Evolutionary conservation across 2,113 vertebrate species (phyloP).

Genomic region (Xiphophorus couchianus): DNA sequence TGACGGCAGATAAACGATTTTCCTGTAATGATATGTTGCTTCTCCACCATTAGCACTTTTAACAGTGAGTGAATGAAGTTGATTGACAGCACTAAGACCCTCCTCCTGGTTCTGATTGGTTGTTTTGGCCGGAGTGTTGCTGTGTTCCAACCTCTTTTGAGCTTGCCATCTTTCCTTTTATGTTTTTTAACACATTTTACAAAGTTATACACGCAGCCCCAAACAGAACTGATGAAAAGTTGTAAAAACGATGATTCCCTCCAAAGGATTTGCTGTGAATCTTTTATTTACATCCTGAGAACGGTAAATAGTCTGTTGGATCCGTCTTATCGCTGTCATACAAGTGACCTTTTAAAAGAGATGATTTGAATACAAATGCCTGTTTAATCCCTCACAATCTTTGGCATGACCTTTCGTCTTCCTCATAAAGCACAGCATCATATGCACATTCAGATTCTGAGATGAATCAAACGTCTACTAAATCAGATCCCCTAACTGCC

Average conservation of each 20-base stretch:
- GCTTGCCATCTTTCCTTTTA: no score
- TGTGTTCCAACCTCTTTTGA: no score
- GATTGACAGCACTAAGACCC: no score
- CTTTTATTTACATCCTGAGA: not conserved
- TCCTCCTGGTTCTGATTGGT: no score
- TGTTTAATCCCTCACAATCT: constrained; percentile 3
- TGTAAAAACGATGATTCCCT: no score
- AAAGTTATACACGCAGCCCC: not conserved
- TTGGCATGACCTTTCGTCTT: not conserved
- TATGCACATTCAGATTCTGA: constrained; percentile 1
- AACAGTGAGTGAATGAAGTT: no score
- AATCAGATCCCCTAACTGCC: not conserved
- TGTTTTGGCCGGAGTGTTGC: no score
- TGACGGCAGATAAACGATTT: no score
- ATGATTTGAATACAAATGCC: constrained; percentile 32
- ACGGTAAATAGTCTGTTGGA: not conserved
- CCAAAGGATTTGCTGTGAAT: not conserved
- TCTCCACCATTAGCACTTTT: no score
- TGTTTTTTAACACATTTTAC: not conserved
- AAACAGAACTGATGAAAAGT: no score
- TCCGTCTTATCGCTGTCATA: constrained; percentile 14
- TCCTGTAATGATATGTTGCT: no score
- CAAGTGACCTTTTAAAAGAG: constrained; percentile 39
- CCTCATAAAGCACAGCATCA: constrained; percentile 12
- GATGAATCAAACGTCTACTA: not conserved